Evolutionary conservation across 2,888 invertebrate genomes (phyloP), one percentile per base, ranked within the genome.

Genomic region (Philhelius pedissequus): DNA sequence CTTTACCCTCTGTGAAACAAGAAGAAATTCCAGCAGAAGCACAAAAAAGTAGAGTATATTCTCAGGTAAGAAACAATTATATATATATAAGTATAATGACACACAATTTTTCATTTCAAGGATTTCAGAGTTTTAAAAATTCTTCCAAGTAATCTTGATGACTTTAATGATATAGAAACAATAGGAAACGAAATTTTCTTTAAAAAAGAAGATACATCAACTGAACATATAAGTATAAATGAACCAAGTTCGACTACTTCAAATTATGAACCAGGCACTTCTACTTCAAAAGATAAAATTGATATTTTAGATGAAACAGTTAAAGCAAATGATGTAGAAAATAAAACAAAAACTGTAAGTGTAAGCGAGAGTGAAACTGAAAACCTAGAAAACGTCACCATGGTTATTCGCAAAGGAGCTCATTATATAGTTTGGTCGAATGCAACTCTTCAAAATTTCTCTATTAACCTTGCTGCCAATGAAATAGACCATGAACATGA

Each of bases 111-210:
- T 20, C 9, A 18, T 40, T 22, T 18, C 4, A 20, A 89, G 88
- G 89, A 89, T 69, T 89, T 88, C 62, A 87, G 86, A 60, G 73
- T 87, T 58, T 71, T 89, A 20, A 89, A 89, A 87, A 87, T 89
- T 76, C 60, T 89, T 9, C 87, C 88, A 68, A 88, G 87, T 48
- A 87, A 87, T 60, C 43, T 87, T n/a, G 87, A 88, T 38, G 86
- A 88, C 58, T 81, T 87, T 22, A 87, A 87, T 6, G 87, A 87
- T 64, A 86, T 88, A 40, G 87, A 87, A 81, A 86, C 87, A 79
- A 86, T 88, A 27, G 87, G 87, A 9, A 86, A 88, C 62, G 87
- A 89, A 86, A 87, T 87, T 48, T 87, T 87, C 48, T 88, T 89
- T 62, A 87, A 87, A 58, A 88, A 87, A 56, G 87, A 88, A 20